These are phyloP conservation scores for Cheumatopsyche charites DNA, from an alignment of 1,140 invertebrate genomes.

Conservation along the genomic window DNA sequence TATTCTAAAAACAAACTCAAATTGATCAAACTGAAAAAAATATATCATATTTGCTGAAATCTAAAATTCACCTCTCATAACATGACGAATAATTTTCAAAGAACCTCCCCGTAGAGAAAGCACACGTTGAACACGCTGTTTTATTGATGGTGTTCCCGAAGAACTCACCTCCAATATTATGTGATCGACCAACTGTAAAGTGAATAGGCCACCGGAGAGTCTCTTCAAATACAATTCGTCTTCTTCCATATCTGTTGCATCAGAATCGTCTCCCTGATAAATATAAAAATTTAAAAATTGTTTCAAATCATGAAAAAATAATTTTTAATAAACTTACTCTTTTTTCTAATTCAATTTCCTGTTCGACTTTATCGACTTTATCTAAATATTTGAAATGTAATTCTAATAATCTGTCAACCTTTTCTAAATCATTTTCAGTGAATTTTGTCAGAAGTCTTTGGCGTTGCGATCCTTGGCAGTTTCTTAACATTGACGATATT, in stretches of 20 bases:
- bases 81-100: conserved; percentile 91
- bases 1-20: conserved; percentile 72
- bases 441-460: conserved; percentile 94
- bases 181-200: conserved; percentile 94
- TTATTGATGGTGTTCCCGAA: conserved; percentile 74
- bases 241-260: conserved; percentile 60
- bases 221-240: conserved; percentile 83
- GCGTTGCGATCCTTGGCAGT: conserved; percentile 87
- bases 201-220: conserved; percentile 92
- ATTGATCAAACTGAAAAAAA: not conserved
- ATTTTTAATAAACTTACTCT: conserved; percentile 50
- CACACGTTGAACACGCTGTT: conserved; percentile 88
- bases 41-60: not conserved
- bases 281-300: conserved; percentile 32
- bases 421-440: conserved; percentile 98
- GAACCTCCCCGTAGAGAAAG: conserved; percentile 88
- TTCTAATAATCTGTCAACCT: conserved; percentile 95
- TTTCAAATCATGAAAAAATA: conserved; percentile 24
- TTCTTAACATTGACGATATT: conserved; percentile 89
- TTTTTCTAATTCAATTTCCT: conserved; percentile 70
- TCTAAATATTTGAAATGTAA: conserved; percentile 97
- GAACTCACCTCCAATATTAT: conserved; percentile 90
- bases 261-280: conserved; percentile 51
- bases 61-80: conserved; percentile 78
- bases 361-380: conserved; percentile 89